These are phyloP conservation scores for Chrysolina haemoptera DNA, from an alignment of 2,888 invertebrate genomes.

Conservation along the genomic window DNA sequence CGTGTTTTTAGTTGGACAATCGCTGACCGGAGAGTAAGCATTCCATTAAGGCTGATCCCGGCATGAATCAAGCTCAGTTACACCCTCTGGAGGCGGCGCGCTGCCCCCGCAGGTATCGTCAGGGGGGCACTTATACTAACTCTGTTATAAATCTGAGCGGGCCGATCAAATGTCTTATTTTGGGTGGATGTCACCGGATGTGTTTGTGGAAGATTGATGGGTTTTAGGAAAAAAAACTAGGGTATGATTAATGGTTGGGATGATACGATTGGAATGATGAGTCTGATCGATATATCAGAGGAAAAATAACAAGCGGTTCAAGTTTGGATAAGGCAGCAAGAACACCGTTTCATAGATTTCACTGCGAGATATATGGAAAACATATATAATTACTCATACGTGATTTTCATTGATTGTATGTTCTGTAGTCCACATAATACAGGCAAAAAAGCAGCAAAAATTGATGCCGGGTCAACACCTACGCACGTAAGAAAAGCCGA, in stretches of 20 bases:
- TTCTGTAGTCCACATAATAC: too few relatives aligned
- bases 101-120: slow-evolving; percentile 64
- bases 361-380: too few relatives aligned
- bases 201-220: slow-evolving; percentile 35
- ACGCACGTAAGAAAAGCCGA: too few relatives aligned
- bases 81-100: slow-evolving; percentile 58
- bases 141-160: slow-evolving; percentile 64
- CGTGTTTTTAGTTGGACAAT: slow-evolving; percentile 63
- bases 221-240: not conserved
- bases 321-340: too few relatives aligned
- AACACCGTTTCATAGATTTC: too few relatives aligned
- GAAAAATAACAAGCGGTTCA: too few relatives aligned
- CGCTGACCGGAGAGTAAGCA: slow-evolving; percentile 66
- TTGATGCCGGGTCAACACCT: too few relatives aligned
- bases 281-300: not conserved
- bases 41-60: slow-evolving; percentile 66
- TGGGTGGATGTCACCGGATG: slow-evolving; percentile 43
- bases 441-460: too few relatives aligned
- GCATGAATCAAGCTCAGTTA: slow-evolving; percentile 66
- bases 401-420: too few relatives aligned
- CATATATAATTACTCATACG: too few relatives aligned
- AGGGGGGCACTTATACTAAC: slow-evolving; percentile 66
- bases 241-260: not conserved
- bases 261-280: not conserved
- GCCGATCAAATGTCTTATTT: slow-evolving; percentile 53